Evolutionary conservation across 1,140 invertebrate genomes (phyloP).

Genomic region (Drosophila orosa): DNA sequence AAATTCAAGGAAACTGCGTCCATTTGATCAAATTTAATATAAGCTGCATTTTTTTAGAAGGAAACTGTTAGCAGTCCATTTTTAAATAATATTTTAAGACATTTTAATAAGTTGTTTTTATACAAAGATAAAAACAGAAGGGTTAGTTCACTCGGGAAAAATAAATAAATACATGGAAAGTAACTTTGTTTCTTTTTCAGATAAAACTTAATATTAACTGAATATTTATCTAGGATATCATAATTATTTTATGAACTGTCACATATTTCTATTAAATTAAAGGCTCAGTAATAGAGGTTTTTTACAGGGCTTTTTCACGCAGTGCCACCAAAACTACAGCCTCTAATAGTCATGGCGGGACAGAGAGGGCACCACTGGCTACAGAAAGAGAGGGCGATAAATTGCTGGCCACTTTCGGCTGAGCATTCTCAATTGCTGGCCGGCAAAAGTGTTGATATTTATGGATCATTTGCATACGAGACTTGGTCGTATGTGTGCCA

Average conservation of each 20-base stretch:
- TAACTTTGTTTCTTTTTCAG: not conserved
- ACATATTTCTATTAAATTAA: not conserved
- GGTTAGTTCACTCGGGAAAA: not conserved
- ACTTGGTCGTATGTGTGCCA: slow-evolving; percentile 51
- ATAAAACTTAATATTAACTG: not conserved
- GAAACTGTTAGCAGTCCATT: not conserved
- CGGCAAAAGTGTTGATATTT: slow-evolving; percentile 79
- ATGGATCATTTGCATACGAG: slow-evolving; percentile 80
- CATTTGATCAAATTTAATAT: not conserved
- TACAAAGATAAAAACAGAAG: too few species aligned
- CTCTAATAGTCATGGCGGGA: not conserved
- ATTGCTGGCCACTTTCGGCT: slow-evolving; percentile 73
- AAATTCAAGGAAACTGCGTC: not conserved
- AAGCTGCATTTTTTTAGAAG: not conserved
- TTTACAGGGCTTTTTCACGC: too few species aligned
- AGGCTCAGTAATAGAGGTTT: too few species aligned
- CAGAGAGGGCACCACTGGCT: slow-evolving; percentile 16
- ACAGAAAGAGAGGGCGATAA: slow-evolving; percentile 49
- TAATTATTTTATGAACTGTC: not conserved
- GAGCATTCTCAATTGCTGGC: slow-evolving; percentile 64
- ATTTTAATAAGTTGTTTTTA: too few species aligned
- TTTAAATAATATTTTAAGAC: not conserved
- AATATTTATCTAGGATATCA: not conserved
- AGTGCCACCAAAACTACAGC: slow-evolving; percentile 1
- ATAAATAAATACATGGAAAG: too few species aligned